A percentile compares a stretch with the other conserved stretches of the same genome.
These are phyloP conservation scores for Calonectris borealis DNA, from an alignment of 2,113 vertebrate genomes.

Conservation along the genomic window DNA sequence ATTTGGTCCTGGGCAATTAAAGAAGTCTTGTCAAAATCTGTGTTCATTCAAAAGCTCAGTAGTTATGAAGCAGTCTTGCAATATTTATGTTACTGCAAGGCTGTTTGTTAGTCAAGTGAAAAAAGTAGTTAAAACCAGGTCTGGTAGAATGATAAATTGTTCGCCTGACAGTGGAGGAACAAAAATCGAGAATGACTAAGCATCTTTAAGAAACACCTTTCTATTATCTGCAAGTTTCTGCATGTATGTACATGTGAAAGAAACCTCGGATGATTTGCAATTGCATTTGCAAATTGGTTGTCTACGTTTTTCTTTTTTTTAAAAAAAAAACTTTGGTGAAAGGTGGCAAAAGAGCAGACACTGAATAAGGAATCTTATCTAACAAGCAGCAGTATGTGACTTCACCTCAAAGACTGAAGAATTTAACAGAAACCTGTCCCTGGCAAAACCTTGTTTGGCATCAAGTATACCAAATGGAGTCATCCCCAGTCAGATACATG, in stretches of 20 bases:
- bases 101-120: background rate
- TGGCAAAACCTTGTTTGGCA: background rate
- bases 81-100: background rate
- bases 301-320: no score
- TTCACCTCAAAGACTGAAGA: background rate
- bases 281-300: background rate
- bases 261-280: background rate
- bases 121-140: background rate
- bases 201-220: background rate
- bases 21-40: background rate
- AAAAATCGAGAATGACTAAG: background rate
- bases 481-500: background rate
- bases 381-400: background rate
- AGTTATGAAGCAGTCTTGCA: background rate
- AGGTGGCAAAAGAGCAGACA: background rate
- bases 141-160: background rate
- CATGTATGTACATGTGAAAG: background rate
- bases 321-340: background rate
- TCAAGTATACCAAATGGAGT: background rate
- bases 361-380: background rate
- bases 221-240: background rate
- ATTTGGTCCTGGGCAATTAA: background rate
- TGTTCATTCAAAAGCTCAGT: background rate
- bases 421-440: background rate
- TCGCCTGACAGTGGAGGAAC: background rate